Evolutionary conservation across 30 jellyfish, hydroid and myxozoan genomes (phyloP).

Genomic region (Aurelia sp.): DNA sequence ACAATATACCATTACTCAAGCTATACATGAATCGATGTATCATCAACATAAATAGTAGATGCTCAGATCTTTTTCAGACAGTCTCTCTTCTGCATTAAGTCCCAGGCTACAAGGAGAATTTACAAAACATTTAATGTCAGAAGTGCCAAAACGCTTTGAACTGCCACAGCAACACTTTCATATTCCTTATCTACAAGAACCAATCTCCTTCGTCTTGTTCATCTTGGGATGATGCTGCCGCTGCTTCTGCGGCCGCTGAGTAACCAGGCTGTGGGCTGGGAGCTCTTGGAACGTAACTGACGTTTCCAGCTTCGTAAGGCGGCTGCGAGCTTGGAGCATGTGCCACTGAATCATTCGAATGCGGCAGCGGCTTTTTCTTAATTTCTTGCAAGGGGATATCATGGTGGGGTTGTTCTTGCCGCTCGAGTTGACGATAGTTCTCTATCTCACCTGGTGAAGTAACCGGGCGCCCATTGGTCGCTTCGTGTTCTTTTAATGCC

Average conservation of each 20-base stretch:
- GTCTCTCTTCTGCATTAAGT: too few species aligned
- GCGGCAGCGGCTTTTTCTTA: slow-evolving; percentile 1
- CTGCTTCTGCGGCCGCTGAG: slow-evolving; percentile 23
- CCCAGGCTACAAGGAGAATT: too few species aligned
- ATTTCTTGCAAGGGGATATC: slow-evolving; percentile 18
- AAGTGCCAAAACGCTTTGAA: too few species aligned
- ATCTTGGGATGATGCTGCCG: slow-evolving; percentile 7
- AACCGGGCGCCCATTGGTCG: background rate
- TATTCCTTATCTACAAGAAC: slow-evolving; percentile 10
- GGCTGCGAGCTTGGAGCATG: slow-evolving; percentile 25
- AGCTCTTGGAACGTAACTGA: slow-evolving; percentile 51
- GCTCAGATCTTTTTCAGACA: too few species aligned
- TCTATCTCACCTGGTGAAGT: background rate
- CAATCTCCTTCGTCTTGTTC: slow-evolving; percentile 52
- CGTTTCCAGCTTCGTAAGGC: slow-evolving; percentile 20
- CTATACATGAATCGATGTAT: too few species aligned
- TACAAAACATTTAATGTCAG: too few species aligned
- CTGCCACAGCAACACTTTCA: too few species aligned
- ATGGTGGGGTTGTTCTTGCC: slow-evolving; percentile 5
- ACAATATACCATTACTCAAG: too few species aligned
- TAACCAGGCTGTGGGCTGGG: slow-evolving; percentile 51
- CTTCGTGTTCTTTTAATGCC: background rate
- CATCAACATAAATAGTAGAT: too few species aligned
- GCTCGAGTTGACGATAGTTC: slow-evolving; percentile 3
- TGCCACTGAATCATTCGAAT: background rate